Conservation (phyloP, 2,797 vertebrate species). For the Lepidocolaptes lacrymiger region DNA sequence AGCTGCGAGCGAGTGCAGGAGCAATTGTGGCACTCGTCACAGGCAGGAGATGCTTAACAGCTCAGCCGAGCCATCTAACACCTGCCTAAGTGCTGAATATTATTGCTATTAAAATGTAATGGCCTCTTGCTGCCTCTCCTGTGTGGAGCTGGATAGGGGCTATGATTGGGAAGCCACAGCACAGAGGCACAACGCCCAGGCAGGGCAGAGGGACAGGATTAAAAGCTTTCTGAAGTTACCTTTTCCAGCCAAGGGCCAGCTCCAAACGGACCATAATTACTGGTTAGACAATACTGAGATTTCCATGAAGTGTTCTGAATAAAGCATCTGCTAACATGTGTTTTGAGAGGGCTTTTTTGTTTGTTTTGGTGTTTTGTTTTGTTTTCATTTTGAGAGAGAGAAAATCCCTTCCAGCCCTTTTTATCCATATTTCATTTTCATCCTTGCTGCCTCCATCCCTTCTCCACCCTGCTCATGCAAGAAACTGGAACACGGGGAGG, state of each 20-base stretch:
- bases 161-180: neutral
- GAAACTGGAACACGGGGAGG: neutral
- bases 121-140: neutral
- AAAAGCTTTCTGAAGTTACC: neutral
- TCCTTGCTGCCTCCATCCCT: neutral
- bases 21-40: neutral
- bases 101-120: neutral
- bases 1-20: rapidly evolving
- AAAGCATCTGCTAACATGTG: neutral
- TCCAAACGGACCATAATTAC: neutral
- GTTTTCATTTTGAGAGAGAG: neutral
- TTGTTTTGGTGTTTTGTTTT: neutral
- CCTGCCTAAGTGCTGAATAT: neutral
- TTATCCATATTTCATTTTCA: neutral
- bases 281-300: neutral
- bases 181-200: rapidly evolving
- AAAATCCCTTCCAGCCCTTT: neutral
- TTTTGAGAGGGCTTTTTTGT: neutral
- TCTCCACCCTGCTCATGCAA: neutral
- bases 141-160: neutral
- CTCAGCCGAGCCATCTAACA: neutral
- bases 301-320: neutral
- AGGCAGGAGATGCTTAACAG: neutral
- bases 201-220: neutral
- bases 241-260: neutral